Evolutionary conservation across 1,140 invertebrate species (phyloP).

Genomic region (Monochamus saltuarius): DNA sequence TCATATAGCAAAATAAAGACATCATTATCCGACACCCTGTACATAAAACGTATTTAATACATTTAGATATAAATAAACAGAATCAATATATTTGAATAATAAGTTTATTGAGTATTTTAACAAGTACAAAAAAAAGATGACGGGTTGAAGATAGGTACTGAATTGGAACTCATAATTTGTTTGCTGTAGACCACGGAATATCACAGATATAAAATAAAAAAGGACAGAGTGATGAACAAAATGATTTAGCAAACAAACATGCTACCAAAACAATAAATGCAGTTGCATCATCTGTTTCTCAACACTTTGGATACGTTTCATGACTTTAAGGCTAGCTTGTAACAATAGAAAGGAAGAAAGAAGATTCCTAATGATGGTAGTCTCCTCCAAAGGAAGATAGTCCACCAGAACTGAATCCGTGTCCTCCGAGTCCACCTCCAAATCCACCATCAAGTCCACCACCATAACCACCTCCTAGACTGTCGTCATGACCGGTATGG

Average conservation of each 20-base stretch:
- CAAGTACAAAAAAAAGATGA: background rate
- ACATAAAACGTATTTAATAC: too few species aligned
- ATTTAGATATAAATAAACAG: too few species aligned
- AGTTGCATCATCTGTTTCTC: background rate
- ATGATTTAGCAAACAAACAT: background rate
- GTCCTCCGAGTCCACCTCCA: slow-evolving; percentile 25
- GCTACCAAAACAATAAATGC: slow-evolving; percentile 12
- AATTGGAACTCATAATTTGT: slow-evolving; percentile 12
- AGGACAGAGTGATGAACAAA: too few species aligned
- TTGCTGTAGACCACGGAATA: background rate
- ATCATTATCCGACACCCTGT: too few species aligned
- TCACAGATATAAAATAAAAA: slow-evolving; percentile 7
- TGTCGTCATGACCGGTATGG: slow-evolving; percentile 33
- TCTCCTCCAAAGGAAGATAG: slow-evolving; percentile 7
- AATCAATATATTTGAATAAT: too few species aligned
- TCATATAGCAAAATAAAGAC: too few species aligned
- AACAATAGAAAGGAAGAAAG: background rate
- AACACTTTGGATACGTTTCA: background rate
- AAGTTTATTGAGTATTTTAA: background rate
- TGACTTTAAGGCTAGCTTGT: background rate
- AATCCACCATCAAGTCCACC: slow-evolving; percentile 29
- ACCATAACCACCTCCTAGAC: slow-evolving; percentile 21
- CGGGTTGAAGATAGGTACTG: background rate
- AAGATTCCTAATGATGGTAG: slow-evolving; percentile 11
- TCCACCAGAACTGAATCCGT: slow-evolving; percentile 13